Evolutionary conservation across 2,888 invertebrate species (phyloP).

Genomic region (Drosophila rellima): DNA sequence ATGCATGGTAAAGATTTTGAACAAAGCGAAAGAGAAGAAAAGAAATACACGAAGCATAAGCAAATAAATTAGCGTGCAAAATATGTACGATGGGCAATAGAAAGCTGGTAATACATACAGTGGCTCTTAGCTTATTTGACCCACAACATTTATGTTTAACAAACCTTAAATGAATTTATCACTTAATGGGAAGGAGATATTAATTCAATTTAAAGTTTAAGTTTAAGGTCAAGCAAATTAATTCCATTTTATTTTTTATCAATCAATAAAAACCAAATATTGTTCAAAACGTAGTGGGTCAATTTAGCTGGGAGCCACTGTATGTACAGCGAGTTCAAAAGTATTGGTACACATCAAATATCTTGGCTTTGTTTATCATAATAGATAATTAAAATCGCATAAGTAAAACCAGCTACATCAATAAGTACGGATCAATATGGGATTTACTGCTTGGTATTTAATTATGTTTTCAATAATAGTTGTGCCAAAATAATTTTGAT

Average conservation of each 20-base stretch:
- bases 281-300: too few relatives aligned
- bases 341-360: background rate
- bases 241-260: too few relatives aligned
- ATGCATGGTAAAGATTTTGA: slow-evolving; percentile 35
- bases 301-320: too few relatives aligned
- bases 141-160: too few relatives aligned
- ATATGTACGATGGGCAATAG: slow-evolving; percentile 35
- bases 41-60: slow-evolving; percentile 45
- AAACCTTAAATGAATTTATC: too few relatives aligned
- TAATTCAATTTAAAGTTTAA: too few relatives aligned
- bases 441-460: too few relatives aligned
- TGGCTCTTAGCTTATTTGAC: too few relatives aligned
- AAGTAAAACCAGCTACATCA: background rate
- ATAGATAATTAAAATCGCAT: background rate
- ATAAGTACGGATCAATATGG: too few relatives aligned
- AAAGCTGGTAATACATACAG: slow-evolving; percentile 36
- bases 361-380: background rate
- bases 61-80: slow-evolving; percentile 66
- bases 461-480: background rate
- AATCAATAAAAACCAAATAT: too few relatives aligned
- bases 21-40: slow-evolving; percentile 48
- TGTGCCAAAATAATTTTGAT: background rate
- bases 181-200: too few relatives aligned
- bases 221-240: too few relatives aligned
- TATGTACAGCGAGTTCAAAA: background rate